Evolutionary conservation across 2,113 vertebrate species (phyloP).

Genomic region (Colaptes auratus): DNA sequence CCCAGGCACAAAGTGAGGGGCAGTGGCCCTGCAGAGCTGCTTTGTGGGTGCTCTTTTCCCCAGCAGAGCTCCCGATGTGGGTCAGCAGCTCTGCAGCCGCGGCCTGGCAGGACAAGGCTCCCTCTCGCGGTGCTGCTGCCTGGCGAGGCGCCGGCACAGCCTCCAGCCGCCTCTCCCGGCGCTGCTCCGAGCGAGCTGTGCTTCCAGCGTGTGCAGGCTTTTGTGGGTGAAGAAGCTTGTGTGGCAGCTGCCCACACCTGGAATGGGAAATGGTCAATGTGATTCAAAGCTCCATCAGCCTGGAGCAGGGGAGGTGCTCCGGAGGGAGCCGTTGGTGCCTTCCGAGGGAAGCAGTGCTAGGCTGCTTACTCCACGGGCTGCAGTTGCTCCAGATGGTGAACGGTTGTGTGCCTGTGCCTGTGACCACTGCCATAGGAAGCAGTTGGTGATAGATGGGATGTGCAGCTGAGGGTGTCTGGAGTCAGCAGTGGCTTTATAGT

Average conservation of each 20-base stretch:
- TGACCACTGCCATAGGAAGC: background rate
- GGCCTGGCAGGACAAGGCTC: background rate
- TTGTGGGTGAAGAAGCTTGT: background rate
- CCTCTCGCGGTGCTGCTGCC: slow-evolving; percentile 23
- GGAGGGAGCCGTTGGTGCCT: background rate
- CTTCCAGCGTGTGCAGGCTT: background rate
- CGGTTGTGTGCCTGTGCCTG: background rate
- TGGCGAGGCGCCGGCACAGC: background rate
- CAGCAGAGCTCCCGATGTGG: background rate
- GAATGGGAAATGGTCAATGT: background rate
- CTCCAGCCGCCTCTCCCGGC: background rate
- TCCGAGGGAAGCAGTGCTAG: background rate
- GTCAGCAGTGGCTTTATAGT: background rate
- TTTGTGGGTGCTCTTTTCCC: background rate
- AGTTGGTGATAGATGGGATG: background rate
- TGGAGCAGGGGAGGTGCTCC: background rate
- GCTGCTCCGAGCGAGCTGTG: background rate
- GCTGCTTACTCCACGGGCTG: background rate
- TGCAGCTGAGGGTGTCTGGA: background rate
- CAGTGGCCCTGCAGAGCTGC: background rate
- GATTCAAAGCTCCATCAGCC: background rate
- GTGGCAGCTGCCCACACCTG: background rate
- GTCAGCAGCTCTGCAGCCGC: background rate
- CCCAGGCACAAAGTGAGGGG: fast-evolving
- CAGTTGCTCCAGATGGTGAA: background rate